Base-by-base conservation (phyloP, 2,888 invertebrate species). In the Phyto melanocephala region DNA sequence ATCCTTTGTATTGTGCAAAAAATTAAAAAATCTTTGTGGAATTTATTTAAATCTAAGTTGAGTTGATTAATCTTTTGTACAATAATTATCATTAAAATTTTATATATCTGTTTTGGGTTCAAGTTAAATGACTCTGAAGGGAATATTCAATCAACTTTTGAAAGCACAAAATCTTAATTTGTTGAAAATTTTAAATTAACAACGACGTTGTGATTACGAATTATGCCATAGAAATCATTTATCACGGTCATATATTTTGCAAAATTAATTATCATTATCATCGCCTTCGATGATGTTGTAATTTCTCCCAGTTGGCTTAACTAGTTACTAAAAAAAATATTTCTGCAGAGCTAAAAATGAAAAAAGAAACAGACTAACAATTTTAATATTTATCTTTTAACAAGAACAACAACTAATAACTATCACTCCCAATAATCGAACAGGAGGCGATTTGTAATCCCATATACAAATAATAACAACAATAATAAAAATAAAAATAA, bases 11-110 rank as follows among this genome's bases (percentile, higher is more conserved):
- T 68, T 15, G 40, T 17, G 7, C 3, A 24, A 37, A 22, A 28
- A 54, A 52, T 62, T 62, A 62, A 58, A 62, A 52, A 40, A 50
- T 8, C 20, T 45, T 50, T 22, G 1, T 15, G 15, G 15, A 65
- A 75, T 56, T 65, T 20, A 13, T 24, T 63, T 75, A 28, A 17
- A 56, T 56, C 56, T 47, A 22, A 56, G 45, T 63, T 63, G n/a
- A 54, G 52, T 54, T 54, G 76, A 68, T 77, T 68, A 77, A 77
- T 62, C 76, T 35, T 68, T 76, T 60, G 60, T 62, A 35, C 68
- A 76, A 76, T 68, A 52, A 15, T 52, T 40, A n/a, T 13, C 47
- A 47, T 47, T 75, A 58, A 65, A 65, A n/a, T n/a, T n/a, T n/a
- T 75, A 35, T 35, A 56, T 62, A 13, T 62, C 54, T 15, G 50